These are phyloP conservation scores for Cinara cedri DNA, from an alignment of 2,888 invertebrate genomes.

Conservation along the genomic window DNA sequence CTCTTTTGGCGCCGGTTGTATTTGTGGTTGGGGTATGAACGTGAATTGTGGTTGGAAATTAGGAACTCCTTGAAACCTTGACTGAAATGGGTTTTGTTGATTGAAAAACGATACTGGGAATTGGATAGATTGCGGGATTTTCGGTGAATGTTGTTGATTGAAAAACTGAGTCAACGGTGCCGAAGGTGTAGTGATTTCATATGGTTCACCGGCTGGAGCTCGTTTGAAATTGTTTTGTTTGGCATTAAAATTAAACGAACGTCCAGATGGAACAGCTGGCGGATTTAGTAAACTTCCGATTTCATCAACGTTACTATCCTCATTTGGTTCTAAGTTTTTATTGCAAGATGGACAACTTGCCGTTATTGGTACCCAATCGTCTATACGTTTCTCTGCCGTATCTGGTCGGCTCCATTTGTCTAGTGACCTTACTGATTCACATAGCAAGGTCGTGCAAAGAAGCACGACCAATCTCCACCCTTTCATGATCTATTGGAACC, in stretches of 20 bases:
- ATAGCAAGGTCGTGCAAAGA: conserved; percentile 44
- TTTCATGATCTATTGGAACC: conserved; percentile 32
- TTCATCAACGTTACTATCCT: conserved; percentile 5
- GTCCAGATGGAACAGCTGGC: conserved; percentile 59
- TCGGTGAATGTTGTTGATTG: conserved; percentile 58
- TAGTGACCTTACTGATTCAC: conserved; percentile 18
- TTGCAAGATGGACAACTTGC: conserved; percentile 62
- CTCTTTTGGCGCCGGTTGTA: conserved; percentile 15
- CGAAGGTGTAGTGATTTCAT: conserved; percentile 30
- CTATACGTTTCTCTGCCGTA: conserved; percentile 59
- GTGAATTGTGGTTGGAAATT: conserved; percentile 53
- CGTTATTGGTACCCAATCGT: conserved; percentile 68
- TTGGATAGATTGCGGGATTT: conserved; percentile 61
- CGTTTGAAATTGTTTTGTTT: conserved; percentile 44
- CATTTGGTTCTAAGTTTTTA: conserved; percentile 57
- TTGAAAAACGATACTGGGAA: conserved; percentile 59
- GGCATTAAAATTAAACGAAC: conserved; percentile 39
- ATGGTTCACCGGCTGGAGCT: conserved; percentile 34
- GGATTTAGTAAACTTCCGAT: conserved; percentile 54
- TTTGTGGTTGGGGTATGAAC: conserved; percentile 41
- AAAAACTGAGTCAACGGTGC: conserved; percentile 60
- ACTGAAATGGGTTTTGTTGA: conserved; percentile 61
- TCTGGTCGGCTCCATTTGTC: conserved; percentile 60
- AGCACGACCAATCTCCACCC: conserved; percentile 55
- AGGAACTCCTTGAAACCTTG: conserved; percentile 60